Conservation (phyloP, 2,113 vertebrate species). For the Hipposideros armiger region DNA sequence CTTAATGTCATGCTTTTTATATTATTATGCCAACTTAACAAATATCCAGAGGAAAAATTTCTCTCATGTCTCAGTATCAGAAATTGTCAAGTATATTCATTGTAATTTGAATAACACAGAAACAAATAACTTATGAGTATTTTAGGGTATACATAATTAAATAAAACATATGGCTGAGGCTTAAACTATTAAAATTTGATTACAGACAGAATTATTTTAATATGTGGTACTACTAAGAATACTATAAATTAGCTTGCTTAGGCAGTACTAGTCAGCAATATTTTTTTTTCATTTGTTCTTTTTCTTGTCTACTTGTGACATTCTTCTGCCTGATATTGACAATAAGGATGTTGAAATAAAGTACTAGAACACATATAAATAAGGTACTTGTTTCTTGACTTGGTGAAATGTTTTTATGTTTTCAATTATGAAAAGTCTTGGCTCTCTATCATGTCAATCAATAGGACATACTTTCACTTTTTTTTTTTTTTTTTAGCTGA, state of each 20-base stretch:
- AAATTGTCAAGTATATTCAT: not conserved
- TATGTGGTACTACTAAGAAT: not conserved
- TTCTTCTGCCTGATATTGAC: not conserved
- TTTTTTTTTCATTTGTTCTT: constrained; percentile 37
- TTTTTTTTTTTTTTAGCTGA: no score
- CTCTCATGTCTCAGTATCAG: not conserved
- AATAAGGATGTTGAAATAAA: not conserved
- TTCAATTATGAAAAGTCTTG: constrained; percentile 3
- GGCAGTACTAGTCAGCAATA: not conserved
- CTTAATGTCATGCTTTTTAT: not conserved
- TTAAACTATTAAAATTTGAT: not conserved
- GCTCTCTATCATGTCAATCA: not conserved
- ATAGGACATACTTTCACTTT: not conserved
- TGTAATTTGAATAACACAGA: not conserved
- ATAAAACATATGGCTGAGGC: not conserved
- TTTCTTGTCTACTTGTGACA: constrained; percentile 27
- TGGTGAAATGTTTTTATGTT: constrained; percentile 29
- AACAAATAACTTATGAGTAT: not conserved
- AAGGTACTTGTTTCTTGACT: not conserved
- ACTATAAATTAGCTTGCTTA: not conserved
- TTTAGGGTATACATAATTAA: not conserved
- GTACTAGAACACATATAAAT: not conserved
- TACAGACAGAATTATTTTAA: constrained; percentile 32
- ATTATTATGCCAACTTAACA: not conserved
- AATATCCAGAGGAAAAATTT: not conserved